Evolutionary conservation across 2,113 vertebrate species (phyloP), one percentile per base, ranked within the genome.

Genomic region (Jacana jacana): DNA sequence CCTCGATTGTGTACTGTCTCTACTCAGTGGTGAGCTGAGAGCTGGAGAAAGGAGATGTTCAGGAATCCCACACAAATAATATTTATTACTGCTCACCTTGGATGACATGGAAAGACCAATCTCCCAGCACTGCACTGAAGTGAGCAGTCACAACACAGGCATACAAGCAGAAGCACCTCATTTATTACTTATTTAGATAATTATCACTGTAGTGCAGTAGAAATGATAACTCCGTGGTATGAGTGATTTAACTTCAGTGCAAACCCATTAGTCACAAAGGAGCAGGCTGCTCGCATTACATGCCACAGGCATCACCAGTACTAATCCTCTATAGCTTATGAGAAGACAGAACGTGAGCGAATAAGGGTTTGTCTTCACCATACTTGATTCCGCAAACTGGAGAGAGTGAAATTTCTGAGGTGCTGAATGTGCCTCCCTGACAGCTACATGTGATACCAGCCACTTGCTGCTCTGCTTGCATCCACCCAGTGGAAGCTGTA

Each of bases 161-260:
- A 71, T 88, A 60, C 46, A 88, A 89, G 51, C 42, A 89, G 87
- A 86, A 93, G 68, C 17, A 82, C 60, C 71, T 96, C 20, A 83
- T 82, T 95, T 96, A 42, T 90, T 93, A 80, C 75, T 85, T 88
- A 85, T 70, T 85, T 91, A 92, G 66, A 87, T 88, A 89, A 93
- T 93, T 94, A 90, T 90, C 82, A 90, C 71, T 64, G 58, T 51
- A 69, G 54, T 58, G 60, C n/a, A 83, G 82, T 37, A 88, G 79
- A 89, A 91, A 77, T 83, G 24, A 75, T 91, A 97, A 91, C 46
- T 94, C 52, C 49, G 60, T 19, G 24, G 88, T 44, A 94, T 86
- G 92, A 97, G 89, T 94, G 95, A 89, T 93, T 95, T 95, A 90
- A 93, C 78, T 95, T 81, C 63, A 57, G 81, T 44, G 80, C 72